phyloP scores from a whole-genome alignment of 2,888 invertebrate genomes.

The Tenthredo notha region DNA sequence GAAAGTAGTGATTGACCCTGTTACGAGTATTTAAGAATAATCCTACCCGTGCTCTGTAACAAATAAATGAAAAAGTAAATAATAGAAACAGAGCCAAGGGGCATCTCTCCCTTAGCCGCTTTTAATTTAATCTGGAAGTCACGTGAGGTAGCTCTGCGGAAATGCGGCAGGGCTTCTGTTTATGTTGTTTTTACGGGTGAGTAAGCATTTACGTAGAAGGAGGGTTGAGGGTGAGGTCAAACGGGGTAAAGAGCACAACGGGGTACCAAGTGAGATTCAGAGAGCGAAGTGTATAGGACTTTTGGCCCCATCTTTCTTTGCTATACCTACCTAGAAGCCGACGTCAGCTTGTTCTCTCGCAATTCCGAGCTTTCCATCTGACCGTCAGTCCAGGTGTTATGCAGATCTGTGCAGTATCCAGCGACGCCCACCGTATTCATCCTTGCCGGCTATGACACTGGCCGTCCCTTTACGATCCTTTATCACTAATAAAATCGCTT shows the following conservation, averaged over 20 bases:
- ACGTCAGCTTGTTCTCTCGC: conserved; percentile 38
- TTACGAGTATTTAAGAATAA: not conserved
- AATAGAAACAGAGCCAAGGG: conserved; percentile 17
- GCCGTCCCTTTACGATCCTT: conserved; percentile 31
- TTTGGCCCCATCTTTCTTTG: not conserved
- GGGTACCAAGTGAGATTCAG: not conserved
- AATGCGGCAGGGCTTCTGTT: conserved; percentile 33
- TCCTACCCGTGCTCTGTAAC: not conserved
- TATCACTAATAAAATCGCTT: conserved; percentile 40
- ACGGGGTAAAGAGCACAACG: conserved; percentile 12
- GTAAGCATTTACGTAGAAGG: conserved; percentile 41
- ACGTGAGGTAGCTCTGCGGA: conserved; percentile 36
- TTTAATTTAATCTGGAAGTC: conserved; percentile 46
- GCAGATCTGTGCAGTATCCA: conserved; percentile 29
- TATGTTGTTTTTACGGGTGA: conserved; percentile 47
- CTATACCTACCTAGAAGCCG: not conserved
- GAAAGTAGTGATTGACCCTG: not conserved
- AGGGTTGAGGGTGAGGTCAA: conserved; percentile 35
- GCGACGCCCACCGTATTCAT: not conserved
- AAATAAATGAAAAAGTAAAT: not conserved
- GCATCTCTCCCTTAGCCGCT: conserved; percentile 17
- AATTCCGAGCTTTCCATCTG: conserved; percentile 4
- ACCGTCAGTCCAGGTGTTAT: conserved; percentile 9
- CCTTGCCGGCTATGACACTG: conserved; percentile 10
- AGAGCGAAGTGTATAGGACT: not conserved